Base-by-base conservation (phyloP, 2,797 vertebrate species). In the Aldrovandia affinis region DNA sequence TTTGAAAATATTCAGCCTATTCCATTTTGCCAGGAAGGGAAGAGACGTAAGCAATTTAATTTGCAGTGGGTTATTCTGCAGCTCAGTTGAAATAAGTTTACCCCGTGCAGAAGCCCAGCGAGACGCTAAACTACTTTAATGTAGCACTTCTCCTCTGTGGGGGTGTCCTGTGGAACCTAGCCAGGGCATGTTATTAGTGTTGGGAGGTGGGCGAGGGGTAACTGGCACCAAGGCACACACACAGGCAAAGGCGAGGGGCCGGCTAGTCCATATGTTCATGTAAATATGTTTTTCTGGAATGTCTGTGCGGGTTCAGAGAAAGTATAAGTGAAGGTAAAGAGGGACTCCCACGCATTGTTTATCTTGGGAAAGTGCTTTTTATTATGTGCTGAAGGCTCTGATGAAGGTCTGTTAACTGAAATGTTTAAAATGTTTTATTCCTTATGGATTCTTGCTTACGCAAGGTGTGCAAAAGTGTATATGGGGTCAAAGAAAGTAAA, bases 31-130 rank as follows among this genome's bases (percentile, higher is more conserved):
- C 81, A 54, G 28, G 57, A 78, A 85, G 22, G 54, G 59, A 54
- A 30, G 82, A 47, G 70, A 61, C 15, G n/a, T 42, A 30, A 78
- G 82, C 81, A 15, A 78, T 87, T 82, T 83, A 86, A 85, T 85
- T 77, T 73, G 36, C 83, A 33, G 55, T n/a, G 73, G 30, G 50
- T 33, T 15, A 75, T 65, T 81, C 12, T 82, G 47, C 42, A 12
- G 68, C 50, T 86, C 75, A 89, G 85, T 90, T 90, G 91, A 80
- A 0, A 90, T 87, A 90, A 89, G 94, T 78, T 42, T 14, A 47
- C 12, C 20, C 25, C 42, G 25, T 18, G 10, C 75, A 28, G 2
- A 0, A 14, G 75, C 20, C 3, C 42, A 52, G 75, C 3, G 44
- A 18, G 39, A 22, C 42, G 14, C 42, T 77, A 8, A 9, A 14